Base-by-base conservation (phyloP, 2,888 invertebrate genomes). In the Ramazzottius varieornatus region DNA sequence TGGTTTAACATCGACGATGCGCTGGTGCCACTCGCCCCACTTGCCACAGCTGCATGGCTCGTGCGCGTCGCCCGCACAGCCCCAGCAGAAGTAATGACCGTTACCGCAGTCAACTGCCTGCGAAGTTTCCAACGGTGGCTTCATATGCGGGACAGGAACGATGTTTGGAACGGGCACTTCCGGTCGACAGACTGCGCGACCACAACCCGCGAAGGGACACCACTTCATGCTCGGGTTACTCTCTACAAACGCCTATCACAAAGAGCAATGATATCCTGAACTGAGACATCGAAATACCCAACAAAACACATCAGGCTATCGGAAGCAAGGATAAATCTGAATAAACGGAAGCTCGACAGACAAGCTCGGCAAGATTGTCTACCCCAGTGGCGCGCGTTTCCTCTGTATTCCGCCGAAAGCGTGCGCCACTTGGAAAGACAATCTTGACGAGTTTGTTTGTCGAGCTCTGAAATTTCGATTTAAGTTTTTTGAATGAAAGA, bases 61-160 rank as follows among this genome's bases (percentile, higher is more conserved):
- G 74, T 84, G 84, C 1, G 83, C 82, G 69, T 83, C 83, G 1
- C 78, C 78, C 63, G 78, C 70, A 71, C 81, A 81, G 69, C 81
- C 80, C 83, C 83, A 84, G 71, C 84, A 84, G 73, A 83, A 84
- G 72, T 82, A 81, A 72, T 84, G 84, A 13, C 82, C 82, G 71
- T 80, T 81, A n/a, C 83, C 83, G 73, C 83, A 84, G 73, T 83
- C 83, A 29, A 84, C 83, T 2, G 83, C 82, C 70, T 82, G 80
- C 1, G 81, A 81, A 13, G 81, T 79, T 46, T 75, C 70, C 16
- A 76, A 71, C 68, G 75, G 70, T 2, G 73, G 73, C 64, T 66
- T 66, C n/a, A 69, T 32, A 24, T 67, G 69, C 68, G 2, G 70
- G 24, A 33, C 34, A 46, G 20, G n/a, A 1, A 63, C 2, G n/a